Base-by-base conservation (phyloP, 2,113 vertebrate species). In the Pelmatolapia mariae region DNA sequence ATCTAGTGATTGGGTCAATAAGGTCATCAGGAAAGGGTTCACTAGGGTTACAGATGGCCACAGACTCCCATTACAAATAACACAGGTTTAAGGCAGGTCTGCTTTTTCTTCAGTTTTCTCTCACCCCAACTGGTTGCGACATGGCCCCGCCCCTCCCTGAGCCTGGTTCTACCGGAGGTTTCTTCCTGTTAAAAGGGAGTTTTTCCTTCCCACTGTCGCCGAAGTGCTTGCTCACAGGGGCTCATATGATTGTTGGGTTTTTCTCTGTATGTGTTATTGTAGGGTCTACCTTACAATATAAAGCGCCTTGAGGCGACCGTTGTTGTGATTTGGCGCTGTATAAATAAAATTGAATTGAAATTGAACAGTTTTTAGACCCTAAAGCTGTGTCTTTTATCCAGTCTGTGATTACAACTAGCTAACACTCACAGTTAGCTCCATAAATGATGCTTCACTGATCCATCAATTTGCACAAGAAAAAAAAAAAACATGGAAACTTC, bases 161-260 rank as follows among this genome's bases (percentile, higher is more conserved):
- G 9, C 16, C 59, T 33, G 16, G 16, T 61, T 11, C 59, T 63
- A 0, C 6, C 0, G 0, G 6, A 11, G 59, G 6, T 63, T 36
- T 63, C 59, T 63, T 63, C 59, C 59, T 63, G 59, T 63, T 36
- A 4, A 63, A 63, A 63, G 59, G 59, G 59, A 63, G 2, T 63
- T 19, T 1, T 63, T 63, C 29, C 29, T 63, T 63, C 29, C 59
- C 29, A 33, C 59, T 33, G 59, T 4, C 0, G 2, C 59, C 29
- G 33, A 19, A 61, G 29, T 0, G 29, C 56, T 56, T 59, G 5
- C 57, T 59, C 26, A 59, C 3, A 31, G 57, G 15, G 26, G 8
- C 0, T 61, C 57, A 33, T 33, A 7, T 63, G 29, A 63, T 33
- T 63, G 59, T 63, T 63, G 4, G 59, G 59, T 11, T 63, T 63